Evolutionary conservation across 2,797 vertebrate genomes (phyloP).

Genomic region (Netta rufina): DNA sequence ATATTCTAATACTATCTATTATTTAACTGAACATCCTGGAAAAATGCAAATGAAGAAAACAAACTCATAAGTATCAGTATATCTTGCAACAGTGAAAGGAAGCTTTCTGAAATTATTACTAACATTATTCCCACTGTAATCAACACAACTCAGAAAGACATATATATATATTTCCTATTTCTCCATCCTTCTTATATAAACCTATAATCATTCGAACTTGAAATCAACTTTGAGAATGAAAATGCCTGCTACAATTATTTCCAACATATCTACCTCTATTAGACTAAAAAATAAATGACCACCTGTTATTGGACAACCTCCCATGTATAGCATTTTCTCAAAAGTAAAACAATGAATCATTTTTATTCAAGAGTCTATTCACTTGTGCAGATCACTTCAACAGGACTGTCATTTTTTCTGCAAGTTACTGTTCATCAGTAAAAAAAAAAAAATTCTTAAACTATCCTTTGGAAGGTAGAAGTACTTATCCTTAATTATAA

Average conservation of each 20-base stretch:
- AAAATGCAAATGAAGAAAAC: neutral
- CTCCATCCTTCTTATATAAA: neutral
- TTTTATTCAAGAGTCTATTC: neutral
- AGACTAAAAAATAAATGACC: neutral
- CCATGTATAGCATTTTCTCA: neutral
- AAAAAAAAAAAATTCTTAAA: neutral
- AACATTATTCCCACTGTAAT: neutral
- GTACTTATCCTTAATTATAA: neutral
- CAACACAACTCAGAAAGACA: neutral
- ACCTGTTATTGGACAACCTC: neutral
- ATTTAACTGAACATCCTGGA: neutral
- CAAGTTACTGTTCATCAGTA: neutral
- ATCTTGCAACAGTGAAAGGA: neutral
- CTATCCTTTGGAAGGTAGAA: neutral
- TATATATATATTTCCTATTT: neutral
- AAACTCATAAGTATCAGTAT: neutral
- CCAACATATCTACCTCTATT: neutral
- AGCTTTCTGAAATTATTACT: neutral
- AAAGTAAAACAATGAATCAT: neutral
- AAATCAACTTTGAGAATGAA: neutral
- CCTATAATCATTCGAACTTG: neutral
- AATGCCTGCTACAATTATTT: neutral
- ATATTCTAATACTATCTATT: neutral
- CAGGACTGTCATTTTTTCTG: neutral
- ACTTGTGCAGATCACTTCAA: neutral